Base-by-base conservation (phyloP, 2,888 invertebrate genomes). In the Glyphotaelius pellucidus region DNA sequence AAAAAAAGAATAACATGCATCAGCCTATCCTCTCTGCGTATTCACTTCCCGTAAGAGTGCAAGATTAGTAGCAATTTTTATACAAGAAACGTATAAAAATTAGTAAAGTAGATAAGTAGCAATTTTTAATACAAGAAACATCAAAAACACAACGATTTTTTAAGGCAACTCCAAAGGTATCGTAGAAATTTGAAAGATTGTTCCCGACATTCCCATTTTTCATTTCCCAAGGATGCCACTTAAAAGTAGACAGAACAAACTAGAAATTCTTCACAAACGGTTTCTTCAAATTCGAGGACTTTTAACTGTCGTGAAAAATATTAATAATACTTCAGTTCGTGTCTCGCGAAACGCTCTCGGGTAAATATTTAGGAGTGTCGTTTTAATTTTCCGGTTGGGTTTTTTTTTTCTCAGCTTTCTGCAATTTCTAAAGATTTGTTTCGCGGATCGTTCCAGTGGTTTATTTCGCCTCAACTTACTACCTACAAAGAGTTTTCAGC, bases 361-460 rank as follows among this genome's bases (percentile, higher is more conserved):
- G 32, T 86, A 38, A 86, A 42, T 83, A 87, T 87, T 52, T 52
- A 52, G 67, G 30, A 38, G 38, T 38, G 25, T 89, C 88, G 88
- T 67, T 89, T 89, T 89, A 89, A 89, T 89, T 89, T 89, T 89
- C 88, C 88, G 88, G 80, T 89, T 35, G 35, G 80, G 9, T n/a
- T 89, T 89, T 79, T 88, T n/a, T 79, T 14, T 79, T 31, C 30
- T 35, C 79, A 32, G 31, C 19, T 89, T 35, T n/a, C 88, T n/a
- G 79, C 80, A 35, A 89, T 25, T 89, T 89, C 35, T 89, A 79
- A 89, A 79, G 88, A 89, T 79, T 89, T 79, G 15, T 38, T 79
- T 79, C 80, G 2, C 67, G 25, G 31, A 80, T 25, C 30, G 9
- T 88, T 32, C 31, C 9, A 11, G 32, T 12, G 12, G 35, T 47